Percentiles rank a stretch among this genome's conserved stretches.
Conservation (phyloP, 2,113 vertebrate species). For the Nerophis lumbriciformis region DNA sequence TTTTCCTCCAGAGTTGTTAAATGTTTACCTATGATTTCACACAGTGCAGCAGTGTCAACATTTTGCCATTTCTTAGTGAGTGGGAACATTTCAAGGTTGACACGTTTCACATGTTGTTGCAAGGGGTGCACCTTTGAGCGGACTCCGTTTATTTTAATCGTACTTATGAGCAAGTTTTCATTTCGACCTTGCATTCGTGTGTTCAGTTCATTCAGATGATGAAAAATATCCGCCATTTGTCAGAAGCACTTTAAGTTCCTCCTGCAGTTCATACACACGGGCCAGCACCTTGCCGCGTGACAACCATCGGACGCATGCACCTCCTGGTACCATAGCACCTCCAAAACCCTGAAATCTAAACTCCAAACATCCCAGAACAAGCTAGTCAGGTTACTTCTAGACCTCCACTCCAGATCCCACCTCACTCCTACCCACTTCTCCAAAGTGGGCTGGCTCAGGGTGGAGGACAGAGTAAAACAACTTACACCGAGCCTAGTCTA, state of each 20-base stretch:
- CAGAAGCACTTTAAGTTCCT: no score
- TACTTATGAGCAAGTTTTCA: not conserved
- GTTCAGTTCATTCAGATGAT: constrained; percentile 4
- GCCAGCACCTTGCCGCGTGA: not conserved
- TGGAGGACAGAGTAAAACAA: no score
- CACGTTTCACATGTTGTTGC: constrained; percentile 7
- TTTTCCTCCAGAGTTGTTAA: not conserved
- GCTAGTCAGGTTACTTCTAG: no score
- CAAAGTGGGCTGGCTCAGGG: no score
- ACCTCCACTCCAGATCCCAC: no score
- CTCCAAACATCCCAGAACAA: no score
- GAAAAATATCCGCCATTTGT: not conserved
- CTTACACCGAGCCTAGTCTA: no score
- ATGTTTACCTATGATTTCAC: not conserved
- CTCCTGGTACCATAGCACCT: no score
- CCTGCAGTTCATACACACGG: not conserved
- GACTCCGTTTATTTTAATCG: constrained; percentile 12
- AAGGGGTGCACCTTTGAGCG: not conserved
- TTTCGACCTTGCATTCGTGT: not conserved
- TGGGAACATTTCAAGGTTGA: constrained; percentile 7
- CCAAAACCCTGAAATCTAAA: no score
- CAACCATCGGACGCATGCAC: not conserved
- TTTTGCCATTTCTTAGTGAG: constrained; percentile 3
- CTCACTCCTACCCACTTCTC: no score
- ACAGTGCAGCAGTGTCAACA: constrained; percentile 8